Percentiles rank a stretch among this genome's conserved stretches.
phyloP scores from a whole-genome alignment of 2,797 vertebrate species.

The Eidolon dupreanum region DNA sequence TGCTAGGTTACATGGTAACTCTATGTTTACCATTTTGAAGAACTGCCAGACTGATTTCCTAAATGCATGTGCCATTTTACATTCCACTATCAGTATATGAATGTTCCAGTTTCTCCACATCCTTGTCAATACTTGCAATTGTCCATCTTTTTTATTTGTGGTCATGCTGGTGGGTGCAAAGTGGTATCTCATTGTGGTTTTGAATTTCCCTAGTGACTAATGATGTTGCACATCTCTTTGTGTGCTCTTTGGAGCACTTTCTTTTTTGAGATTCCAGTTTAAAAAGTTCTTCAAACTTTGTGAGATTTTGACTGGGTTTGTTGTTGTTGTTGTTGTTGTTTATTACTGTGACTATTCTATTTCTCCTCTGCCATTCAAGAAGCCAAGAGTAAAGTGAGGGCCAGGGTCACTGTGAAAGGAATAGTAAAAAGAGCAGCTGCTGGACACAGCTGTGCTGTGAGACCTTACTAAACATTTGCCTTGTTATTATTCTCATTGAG shows the following conservation, averaged over 20 bases:
- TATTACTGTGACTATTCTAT: background rate
- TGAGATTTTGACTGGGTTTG: background rate
- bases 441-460: conserved; percentile 50
- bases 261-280: background rate
- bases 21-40: background rate
- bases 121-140: background rate
- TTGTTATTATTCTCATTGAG: background rate
- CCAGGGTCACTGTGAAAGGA: background rate
- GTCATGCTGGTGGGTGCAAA: background rate
- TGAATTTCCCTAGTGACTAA: background rate
- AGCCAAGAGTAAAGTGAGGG: background rate
- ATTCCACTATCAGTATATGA: background rate
- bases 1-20: background rate
- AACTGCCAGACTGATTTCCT: background rate
- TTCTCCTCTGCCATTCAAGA: background rate
- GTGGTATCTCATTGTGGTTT: background rate
- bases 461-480: background rate
- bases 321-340: too few relatives aligned
- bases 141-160: background rate
- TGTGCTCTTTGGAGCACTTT: background rate
- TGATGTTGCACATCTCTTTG: background rate
- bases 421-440: conserved; percentile 44
- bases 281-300: background rate
- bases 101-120: background rate
- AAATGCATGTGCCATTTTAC: background rate